Evolutionary conservation across 1,140 invertebrate genomes (phyloP).

Genomic region (Drosophila santomea): DNA sequence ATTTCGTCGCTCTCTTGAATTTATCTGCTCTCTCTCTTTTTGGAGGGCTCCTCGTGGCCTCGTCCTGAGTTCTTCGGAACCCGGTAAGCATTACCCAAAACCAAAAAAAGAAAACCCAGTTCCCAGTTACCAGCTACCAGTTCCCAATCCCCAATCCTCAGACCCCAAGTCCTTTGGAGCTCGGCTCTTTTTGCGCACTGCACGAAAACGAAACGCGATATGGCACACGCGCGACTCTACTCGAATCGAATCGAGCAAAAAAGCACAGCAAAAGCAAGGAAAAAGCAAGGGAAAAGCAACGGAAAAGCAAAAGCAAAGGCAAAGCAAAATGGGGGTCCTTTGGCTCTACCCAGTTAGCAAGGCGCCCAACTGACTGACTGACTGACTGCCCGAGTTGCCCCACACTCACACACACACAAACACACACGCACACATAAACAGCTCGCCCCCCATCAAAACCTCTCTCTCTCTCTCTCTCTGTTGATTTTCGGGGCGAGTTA

Average conservation of each 20-base stretch:
- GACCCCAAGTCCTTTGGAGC: conserved; percentile 3
- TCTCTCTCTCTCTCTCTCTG: conserved; percentile 6
- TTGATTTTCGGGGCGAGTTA: conserved; percentile 31
- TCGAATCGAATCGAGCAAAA: conserved; percentile 11
- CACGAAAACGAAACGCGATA: conserved; percentile 72
- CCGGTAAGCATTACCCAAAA: conserved; percentile 10
- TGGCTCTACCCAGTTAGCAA: conserved; percentile 69
- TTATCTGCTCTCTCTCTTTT: no score
- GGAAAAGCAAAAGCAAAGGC: neutral
- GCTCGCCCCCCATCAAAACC: no score
- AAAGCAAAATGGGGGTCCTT: neutral
- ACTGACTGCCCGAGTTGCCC: conserved; percentile 20
- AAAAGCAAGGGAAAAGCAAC: conserved; percentile 5
- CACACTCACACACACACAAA: no score
- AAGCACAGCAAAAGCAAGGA: neutral
- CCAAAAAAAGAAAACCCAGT: neutral
- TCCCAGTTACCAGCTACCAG: no score
- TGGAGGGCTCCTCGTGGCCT: conserved; percentile 38
- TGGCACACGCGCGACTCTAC: conserved; percentile 55
- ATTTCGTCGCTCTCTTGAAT: neutral
- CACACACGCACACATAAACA: no score
- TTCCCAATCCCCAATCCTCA: conserved; percentile 4
- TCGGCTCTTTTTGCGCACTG: conserved; percentile 74
- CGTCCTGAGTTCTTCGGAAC: conserved; percentile 17
- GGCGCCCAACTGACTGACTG: conserved; percentile 55